These are phyloP conservation scores for Gonatopus flavifemur DNA, from an alignment of 1,140 invertebrate genomes.

Conservation along the genomic window DNA sequence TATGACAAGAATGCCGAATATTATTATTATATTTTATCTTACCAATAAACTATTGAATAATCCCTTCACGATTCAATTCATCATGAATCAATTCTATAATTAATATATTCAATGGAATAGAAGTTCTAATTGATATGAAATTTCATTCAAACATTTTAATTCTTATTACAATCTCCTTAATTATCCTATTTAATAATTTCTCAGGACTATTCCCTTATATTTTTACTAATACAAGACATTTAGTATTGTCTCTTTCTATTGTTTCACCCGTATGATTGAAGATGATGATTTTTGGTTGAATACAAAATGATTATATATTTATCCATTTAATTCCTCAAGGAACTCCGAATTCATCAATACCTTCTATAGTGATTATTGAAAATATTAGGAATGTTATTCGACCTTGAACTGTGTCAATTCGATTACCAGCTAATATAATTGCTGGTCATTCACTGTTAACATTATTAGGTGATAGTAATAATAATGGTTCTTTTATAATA, in stretches of 20 bases:
- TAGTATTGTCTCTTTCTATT: slow-evolving; percentile 60
- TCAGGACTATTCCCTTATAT: slow-evolving; percentile 66
- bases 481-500: slow-evolving; percentile 55
- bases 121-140: too few relatives aligned
- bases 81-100: too few relatives aligned
- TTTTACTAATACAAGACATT: too few relatives aligned
- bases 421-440: slow-evolving; percentile 70
- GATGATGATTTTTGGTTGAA: slow-evolving; percentile 65
- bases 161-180: slow-evolving; percentile 59
- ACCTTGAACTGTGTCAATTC: slow-evolving; percentile 66
- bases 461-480: slow-evolving; percentile 56
- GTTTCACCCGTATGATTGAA: slow-evolving; percentile 64
- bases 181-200: slow-evolving; percentile 57
- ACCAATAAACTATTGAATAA: too few relatives aligned
- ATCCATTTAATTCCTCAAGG: slow-evolving; percentile 65
- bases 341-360: slow-evolving; percentile 65
- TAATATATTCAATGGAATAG: too few relatives aligned
- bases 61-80: too few relatives aligned
- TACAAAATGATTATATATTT: slow-evolving; percentile 63
- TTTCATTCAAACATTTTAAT: too few relatives aligned
- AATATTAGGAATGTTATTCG: slow-evolving; percentile 65
- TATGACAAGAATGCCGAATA: too few relatives aligned
- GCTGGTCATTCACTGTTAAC: slow-evolving; percentile 67
- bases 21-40: too few relatives aligned
- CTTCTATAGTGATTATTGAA: slow-evolving; percentile 68